Evolutionary conservation across 92 coral and sea anemone genomes (phyloP).

Genomic region (Chrysogorgia sp.): DNA sequence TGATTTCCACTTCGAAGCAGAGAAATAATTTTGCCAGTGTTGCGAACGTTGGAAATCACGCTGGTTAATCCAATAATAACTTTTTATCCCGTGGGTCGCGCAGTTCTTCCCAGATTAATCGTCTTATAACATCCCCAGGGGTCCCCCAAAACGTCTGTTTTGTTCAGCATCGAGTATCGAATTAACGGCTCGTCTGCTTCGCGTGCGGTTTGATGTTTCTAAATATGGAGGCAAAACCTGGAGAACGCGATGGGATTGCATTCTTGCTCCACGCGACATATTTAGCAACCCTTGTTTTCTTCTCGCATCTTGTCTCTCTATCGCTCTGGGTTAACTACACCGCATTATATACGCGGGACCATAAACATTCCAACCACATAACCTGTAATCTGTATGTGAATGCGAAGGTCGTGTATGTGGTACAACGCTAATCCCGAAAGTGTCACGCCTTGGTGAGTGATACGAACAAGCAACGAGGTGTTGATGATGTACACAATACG

Average conservation of each 20-base stretch:
- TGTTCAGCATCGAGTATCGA: constrained; percentile 6
- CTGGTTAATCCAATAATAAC: constrained; percentile 36
- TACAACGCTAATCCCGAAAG: constrained; percentile 8
- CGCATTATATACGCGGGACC: background rate
- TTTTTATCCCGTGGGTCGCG: constrained; percentile 18
- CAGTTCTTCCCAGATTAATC: constrained; percentile 2
- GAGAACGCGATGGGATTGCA: constrained; percentile 24
- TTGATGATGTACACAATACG: background rate
- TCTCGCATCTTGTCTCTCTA: background rate
- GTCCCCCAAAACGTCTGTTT: constrained; percentile 2
- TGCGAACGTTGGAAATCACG: constrained; percentile 6
- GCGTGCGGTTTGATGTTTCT: constrained; percentile 30
- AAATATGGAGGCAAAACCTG: constrained; percentile 22
- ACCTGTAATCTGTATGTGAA: background rate
- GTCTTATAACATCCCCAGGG: background rate
- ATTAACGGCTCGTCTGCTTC: background rate
- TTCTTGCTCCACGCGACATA: background rate
- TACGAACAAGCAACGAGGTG: background rate
- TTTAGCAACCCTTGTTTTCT: background rate
- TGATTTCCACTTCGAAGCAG: background rate
- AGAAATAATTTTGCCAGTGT: background rate
- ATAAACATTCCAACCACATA: background rate
- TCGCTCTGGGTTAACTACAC: no score
- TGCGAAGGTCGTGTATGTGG: constrained; percentile 2
- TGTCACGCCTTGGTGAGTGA: background rate